Percentiles rank a stretch among this genome's conserved stretches.
Conservation (phyloP, 2,113 vertebrate genomes). For the Pachyramphus minor region DNA sequence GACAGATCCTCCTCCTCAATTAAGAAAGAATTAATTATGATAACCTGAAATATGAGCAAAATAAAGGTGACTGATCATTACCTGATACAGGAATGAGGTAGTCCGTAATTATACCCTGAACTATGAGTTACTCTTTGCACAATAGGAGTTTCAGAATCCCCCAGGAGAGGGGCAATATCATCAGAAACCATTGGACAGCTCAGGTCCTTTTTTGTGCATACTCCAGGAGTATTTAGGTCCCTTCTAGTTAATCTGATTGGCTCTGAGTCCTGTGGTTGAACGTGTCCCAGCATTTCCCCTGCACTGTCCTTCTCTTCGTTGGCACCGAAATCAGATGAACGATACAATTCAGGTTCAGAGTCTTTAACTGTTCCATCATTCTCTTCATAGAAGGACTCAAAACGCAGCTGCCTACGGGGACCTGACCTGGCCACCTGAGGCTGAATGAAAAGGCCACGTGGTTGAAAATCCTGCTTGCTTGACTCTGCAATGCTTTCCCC, state of each 20-base stretch:
- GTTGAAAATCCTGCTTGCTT: slow-evolving; percentile 41
- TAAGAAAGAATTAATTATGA: not conserved
- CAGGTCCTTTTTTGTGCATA: slow-evolving; percentile 25
- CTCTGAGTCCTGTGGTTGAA: slow-evolving; percentile 42
- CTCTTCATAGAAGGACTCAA: slow-evolving; percentile 65
- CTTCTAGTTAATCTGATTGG: slow-evolving; percentile 10
- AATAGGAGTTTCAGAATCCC: slow-evolving; percentile 61
- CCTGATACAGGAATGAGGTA: slow-evolving; percentile 79
- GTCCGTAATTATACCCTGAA: slow-evolving; percentile 85
- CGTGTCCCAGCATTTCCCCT: slow-evolving; percentile 14
- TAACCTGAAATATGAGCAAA: not conserved
- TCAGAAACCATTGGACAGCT: slow-evolving; percentile 14
- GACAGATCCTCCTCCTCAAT: not conserved
- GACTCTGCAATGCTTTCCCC: slow-evolving; percentile 58
- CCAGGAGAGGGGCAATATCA: slow-evolving; percentile 50
- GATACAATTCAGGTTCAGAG: not conserved
- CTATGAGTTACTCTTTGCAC: slow-evolving; percentile 77
- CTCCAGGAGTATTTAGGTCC: not conserved
- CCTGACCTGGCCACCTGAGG: slow-evolving; percentile 44
- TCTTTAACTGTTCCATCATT: not conserved
- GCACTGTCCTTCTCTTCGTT: slow-evolving; percentile 31
- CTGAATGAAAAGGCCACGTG: not conserved
- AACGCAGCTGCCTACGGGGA: slow-evolving; percentile 77
- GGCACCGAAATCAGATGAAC: slow-evolving; percentile 6
- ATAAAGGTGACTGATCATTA: slow-evolving; percentile 54